Percentiles rank a stretch among this genome's conserved stretches.
Conservation (phyloP, 2,113 vertebrate species). For the Ivindomyrus marchei region DNA sequence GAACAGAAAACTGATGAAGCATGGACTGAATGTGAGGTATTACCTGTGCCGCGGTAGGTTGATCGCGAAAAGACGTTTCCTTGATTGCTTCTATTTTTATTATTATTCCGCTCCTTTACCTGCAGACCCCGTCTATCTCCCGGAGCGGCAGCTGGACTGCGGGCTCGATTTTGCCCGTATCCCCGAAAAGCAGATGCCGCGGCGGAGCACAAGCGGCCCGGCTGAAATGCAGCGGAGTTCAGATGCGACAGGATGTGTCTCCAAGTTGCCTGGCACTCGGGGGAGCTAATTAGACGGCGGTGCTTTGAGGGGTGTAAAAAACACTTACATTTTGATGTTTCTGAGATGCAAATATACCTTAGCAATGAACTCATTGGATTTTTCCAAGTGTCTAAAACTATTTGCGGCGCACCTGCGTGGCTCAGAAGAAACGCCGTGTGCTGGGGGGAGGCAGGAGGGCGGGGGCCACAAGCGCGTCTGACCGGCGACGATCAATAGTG, state of each 20-base stretch:
- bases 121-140: slow-evolving; percentile 13
- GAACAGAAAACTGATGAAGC: background rate
- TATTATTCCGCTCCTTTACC: background rate
- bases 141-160: slow-evolving; percentile 19
- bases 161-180: slow-evolving; percentile 35
- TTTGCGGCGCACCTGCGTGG: slow-evolving; percentile 24
- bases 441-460: background rate
- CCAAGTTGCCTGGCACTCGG: slow-evolving; percentile 28
- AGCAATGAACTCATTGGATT: slow-evolving; percentile 15
- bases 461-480: slow-evolving; percentile 12
- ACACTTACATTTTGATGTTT: slow-evolving; percentile 3
- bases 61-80: slow-evolving; percentile 10
- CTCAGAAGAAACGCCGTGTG: background rate
- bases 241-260: slow-evolving; percentile 15
- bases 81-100: background rate
- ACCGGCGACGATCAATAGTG: slow-evolving; percentile 4
- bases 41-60: slow-evolving; percentile 28
- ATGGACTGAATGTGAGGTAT: background rate
- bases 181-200: slow-evolving; percentile 40
- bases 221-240: slow-evolving; percentile 14
- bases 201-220: slow-evolving; percentile 16
- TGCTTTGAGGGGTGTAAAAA: background rate
- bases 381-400: slow-evolving; percentile 26
- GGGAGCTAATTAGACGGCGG: slow-evolving; percentile 26
- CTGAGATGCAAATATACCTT: slow-evolving; percentile 14